Evolutionary conservation across 1,140 invertebrate genomes (phyloP), one percentile per base, ranked within the genome.

Genomic region (Lucilia cuprina): DNA sequence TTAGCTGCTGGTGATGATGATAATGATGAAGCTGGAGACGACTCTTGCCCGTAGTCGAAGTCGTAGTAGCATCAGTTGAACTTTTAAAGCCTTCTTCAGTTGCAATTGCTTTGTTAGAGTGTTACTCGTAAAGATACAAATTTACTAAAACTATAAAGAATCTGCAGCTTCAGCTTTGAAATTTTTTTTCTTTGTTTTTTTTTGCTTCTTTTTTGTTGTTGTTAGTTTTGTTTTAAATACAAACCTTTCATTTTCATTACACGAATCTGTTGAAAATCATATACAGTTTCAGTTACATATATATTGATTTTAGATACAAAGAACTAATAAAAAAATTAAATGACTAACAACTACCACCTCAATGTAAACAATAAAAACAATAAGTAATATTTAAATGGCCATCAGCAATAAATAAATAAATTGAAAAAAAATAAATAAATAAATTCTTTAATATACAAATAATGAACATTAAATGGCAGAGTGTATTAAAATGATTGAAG

Each of bases 211-310:
- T 30, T 30, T 3, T 30, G 25, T 30, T 30, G 25, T 30, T 30
- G 25, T 30, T 30, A 30, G 25, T 30, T 30, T 47, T 80, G 19
- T 80, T 49, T 49, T 19, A 8, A 41, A 41, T 41, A 47, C 65
- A 70, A 34, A 80, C 77, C 77, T 80, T 80, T 80, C 77, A 80
- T 80, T 80, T 80, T 80, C 77, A 80, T 49, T 80, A 49, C 21
- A 80, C n/a, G 19, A 25, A 25, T 41, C 12, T 49, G 21, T 30
- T 30, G 25, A 30, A 47, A 50, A 70, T 12, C n/a, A 70, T n/a
- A 70, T 19, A 70, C 65, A 10, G 10, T 2, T 19, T 21, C 65
- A 21, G 19, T 25, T 25, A 70, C n/a, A 70, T 9, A 70, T 70
- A 19, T 70, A 70, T 70, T 70, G 65, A 70, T 21, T 19, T 10